Percentiles rank a stretch among this genome's conserved stretches.
phyloP scores from a whole-genome alignment of 2,888 invertebrate genomes.

The Cephus sareptanus region DNA sequence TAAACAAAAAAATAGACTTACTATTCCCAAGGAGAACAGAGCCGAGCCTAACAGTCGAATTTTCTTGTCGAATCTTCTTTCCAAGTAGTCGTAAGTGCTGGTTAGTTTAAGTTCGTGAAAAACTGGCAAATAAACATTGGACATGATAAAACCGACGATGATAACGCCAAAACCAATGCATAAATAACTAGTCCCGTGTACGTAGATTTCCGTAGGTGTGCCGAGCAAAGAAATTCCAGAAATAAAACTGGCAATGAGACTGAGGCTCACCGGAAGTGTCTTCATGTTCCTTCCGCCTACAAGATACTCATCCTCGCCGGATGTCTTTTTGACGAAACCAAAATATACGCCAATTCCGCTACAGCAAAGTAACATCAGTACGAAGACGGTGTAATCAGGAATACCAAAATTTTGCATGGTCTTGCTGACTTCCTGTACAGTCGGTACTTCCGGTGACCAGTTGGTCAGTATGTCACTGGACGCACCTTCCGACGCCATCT shows the following conservation, averaged over 20 bases:
- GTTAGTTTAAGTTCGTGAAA: constrained; percentile 80
- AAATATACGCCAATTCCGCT: constrained; percentile 85
- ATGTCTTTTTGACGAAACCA: constrained; percentile 77
- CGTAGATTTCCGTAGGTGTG: constrained; percentile 83
- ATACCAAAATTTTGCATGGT: constrained; percentile 76
- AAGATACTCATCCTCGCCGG: constrained; percentile 78
- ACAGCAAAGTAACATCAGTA: constrained; percentile 80
- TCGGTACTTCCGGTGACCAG: constrained; percentile 48
- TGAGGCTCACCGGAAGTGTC: constrained; percentile 85
- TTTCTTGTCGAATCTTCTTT: constrained; percentile 76
- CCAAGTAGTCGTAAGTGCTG: constrained; percentile 85
- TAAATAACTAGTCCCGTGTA: constrained; percentile 82
- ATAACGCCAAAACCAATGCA: constrained; percentile 74
- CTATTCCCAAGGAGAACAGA: constrained; percentile 76
- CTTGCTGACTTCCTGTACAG: constrained; percentile 68
- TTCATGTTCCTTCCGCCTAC: constrained; percentile 86
- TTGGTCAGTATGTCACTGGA: constrained; percentile 31
- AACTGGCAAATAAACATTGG: constrained; percentile 77
- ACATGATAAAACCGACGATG: constrained; percentile 75
- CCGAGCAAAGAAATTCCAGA: constrained; percentile 84
- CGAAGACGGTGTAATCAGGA: constrained; percentile 84
- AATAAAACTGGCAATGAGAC: constrained; percentile 84
- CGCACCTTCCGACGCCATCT: constrained; percentile 44
- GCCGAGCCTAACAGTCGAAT: constrained; percentile 78
- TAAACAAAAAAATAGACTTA: constrained; percentile 64